phyloP scores from a whole-genome alignment of 2,113 vertebrate genomes.

The Anolis carolinensis region DNA sequence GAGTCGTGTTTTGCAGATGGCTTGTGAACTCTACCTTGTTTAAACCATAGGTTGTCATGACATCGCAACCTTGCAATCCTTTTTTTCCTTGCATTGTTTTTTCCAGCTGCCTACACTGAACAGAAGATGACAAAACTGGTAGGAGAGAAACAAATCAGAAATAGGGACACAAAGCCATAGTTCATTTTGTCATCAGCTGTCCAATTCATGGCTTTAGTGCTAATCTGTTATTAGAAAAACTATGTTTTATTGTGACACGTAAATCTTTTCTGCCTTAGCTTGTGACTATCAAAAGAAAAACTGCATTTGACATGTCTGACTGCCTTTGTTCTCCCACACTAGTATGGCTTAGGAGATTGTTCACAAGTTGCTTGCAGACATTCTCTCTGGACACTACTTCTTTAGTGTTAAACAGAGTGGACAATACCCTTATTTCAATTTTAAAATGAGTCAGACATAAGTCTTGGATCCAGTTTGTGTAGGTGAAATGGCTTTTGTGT shows the following conservation, averaged over 20 bases:
- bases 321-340: not conserved
- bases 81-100: not conserved
- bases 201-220: not conserved
- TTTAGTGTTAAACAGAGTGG: not conserved
- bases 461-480: not conserved
- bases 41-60: too few relatives aligned
- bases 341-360: not conserved
- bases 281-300: not conserved
- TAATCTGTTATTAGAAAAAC: too few relatives aligned
- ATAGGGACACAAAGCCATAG: not conserved
- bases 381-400: not conserved
- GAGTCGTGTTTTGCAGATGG: too few relatives aligned
- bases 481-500: not conserved
- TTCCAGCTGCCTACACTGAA: not conserved
- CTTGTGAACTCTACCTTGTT: too few relatives aligned
- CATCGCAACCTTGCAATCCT: not conserved
- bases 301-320: not conserved
- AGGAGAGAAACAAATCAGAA: not conserved
- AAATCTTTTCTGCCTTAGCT: not conserved
- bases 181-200: not conserved
- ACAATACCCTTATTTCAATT: not conserved
- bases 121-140: not conserved
- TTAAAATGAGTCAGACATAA: not conserved
- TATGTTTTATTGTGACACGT: not conserved
- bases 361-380: not conserved